phyloP scores from a whole-genome alignment of 2,888 invertebrate genomes.

The Stenurella melanura region DNA sequence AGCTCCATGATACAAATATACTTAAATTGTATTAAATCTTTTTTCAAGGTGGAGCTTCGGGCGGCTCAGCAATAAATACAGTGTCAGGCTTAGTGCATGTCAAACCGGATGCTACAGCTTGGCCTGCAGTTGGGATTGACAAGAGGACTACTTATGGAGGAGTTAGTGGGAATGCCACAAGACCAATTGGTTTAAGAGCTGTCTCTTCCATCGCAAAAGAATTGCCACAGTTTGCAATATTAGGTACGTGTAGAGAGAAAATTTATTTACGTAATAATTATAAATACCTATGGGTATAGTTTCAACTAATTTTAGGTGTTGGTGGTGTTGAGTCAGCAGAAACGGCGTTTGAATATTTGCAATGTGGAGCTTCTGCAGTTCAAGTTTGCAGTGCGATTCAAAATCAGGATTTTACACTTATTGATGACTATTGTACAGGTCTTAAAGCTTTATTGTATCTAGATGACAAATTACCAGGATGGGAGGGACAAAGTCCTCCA shows the following conservation, averaged over 20 bases:
- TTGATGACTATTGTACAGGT: constrained; percentile 95
- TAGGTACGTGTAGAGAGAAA: constrained; percentile 79
- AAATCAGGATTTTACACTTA: constrained; percentile 98
- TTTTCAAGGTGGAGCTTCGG: constrained; percentile 87
- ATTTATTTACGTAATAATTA: not conserved
- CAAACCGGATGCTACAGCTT: constrained; percentile 86
- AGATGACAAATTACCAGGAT: constrained; percentile 81
- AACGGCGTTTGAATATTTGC: constrained; percentile 93
- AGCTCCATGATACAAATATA: too few relatives aligned
- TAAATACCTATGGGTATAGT: not conserved
- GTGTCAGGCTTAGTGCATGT: constrained; percentile 96
- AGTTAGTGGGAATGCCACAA: constrained; percentile 91
- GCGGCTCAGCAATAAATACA: constrained; percentile 98
- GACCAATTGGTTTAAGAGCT: constrained; percentile 94
- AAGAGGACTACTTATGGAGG: constrained; percentile 95
- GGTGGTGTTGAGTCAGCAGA: constrained; percentile 99
- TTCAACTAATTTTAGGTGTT: constrained; percentile 73
- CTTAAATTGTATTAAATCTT: not conserved
- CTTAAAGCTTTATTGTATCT: constrained; percentile 91
- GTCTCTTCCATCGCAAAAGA: constrained; percentile 91
- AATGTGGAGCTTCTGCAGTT: constrained; percentile 93
- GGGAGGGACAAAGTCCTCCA: constrained; percentile 98
- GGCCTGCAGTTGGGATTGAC: constrained; percentile 92
- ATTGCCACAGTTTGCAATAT: constrained; percentile 91
- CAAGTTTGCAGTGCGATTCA: constrained; percentile 98